Evolutionary conservation across 2,797 vertebrate species (phyloP).

Genomic region (Malurus leucopterus): DNA sequence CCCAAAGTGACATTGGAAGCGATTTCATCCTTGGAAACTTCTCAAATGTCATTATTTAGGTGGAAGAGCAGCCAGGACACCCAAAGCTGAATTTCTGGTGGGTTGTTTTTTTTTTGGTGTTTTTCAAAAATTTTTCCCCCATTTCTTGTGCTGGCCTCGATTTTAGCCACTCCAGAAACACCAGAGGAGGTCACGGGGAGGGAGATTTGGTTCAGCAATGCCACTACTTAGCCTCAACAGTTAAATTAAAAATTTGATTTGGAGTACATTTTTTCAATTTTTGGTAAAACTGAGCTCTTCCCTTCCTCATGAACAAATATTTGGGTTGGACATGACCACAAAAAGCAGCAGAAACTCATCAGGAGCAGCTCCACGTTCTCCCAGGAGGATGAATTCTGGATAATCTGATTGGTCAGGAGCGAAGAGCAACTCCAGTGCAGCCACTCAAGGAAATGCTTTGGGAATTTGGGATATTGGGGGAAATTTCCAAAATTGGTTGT

Average conservation of each 20-base stretch:
- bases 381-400: background rate
- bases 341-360: background rate
- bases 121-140: rapidly evolving
- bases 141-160: background rate
- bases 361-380: background rate
- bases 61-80: background rate
- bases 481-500: background rate
- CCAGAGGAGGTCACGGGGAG: background rate
- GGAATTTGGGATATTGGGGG: background rate
- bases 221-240: background rate
- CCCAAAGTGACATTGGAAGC: background rate
- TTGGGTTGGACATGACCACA: background rate
- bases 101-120: too few relatives aligned
- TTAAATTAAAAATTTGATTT: too few relatives aligned
- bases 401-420: background rate
- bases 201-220: background rate
- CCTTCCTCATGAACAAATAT: background rate
- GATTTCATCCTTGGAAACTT: background rate
- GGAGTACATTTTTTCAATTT: background rate
- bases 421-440: background rate
- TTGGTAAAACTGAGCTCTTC: background rate
- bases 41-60: background rate
- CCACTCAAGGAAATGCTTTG: background rate
- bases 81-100: background rate
- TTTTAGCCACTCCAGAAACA: background rate